Conservation (phyloP, 2,888 invertebrate species). For the Magallana nippona region DNA sequence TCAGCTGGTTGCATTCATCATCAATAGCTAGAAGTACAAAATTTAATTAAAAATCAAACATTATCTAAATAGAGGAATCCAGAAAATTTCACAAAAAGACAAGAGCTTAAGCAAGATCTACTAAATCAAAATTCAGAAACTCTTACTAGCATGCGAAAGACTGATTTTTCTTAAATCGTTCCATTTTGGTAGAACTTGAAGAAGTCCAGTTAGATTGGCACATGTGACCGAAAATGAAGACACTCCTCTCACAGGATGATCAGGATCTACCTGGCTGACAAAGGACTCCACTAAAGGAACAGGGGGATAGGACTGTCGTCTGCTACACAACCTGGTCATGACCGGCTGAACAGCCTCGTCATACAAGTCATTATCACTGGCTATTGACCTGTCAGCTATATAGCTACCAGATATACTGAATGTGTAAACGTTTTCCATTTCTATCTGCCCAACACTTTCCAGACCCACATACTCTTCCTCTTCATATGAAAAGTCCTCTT, state of each 20-base stretch:
- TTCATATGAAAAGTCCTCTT: constrained; percentile 20
- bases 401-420: background rate
- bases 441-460: background rate
- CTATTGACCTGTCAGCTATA: background rate
- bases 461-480: background rate
- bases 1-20: constrained; percentile 14
- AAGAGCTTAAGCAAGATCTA: no score
- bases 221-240: constrained; percentile 15
- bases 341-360: constrained; percentile 45
- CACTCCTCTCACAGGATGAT: constrained; percentile 8
- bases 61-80: no score
- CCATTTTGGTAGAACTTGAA: constrained; percentile 6
- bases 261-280: constrained; percentile 8
- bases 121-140: background rate
- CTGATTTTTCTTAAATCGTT: constrained; percentile 16
- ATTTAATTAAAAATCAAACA: background rate
- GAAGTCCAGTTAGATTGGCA: constrained; percentile 2
- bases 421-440: constrained; percentile 8
- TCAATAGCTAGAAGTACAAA: constrained; percentile 24
- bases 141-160: constrained; percentile 14
- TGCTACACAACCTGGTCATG: constrained; percentile 15
- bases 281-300: constrained; percentile 18
- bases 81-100: no score
- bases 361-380: constrained; percentile 41
- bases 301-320: background rate